Evolutionary conservation across 1,140 invertebrate species (phyloP), one percentile per base, ranked within the genome.

Genomic region (Globodera rostochiensis): DNA sequence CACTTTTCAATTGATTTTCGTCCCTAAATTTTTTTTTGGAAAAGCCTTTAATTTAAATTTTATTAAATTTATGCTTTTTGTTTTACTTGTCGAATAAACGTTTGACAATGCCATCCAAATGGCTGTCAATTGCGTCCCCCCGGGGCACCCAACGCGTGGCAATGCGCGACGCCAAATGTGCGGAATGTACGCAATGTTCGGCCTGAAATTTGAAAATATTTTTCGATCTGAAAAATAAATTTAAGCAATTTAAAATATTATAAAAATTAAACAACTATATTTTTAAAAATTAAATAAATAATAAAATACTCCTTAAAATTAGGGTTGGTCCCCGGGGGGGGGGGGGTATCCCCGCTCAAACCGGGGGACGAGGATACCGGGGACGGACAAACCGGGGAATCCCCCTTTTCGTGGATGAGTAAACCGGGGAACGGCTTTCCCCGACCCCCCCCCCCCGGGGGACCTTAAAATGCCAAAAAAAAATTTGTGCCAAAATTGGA

Each of bases 81-180:
- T 50, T 6, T 47, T 21, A 36, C 80, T 79, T 45, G 53, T 45
- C 21, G 19, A 80, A 21, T 3, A 80, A 21, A 25, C 73, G 71
- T 25, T 19, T 60, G 19, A 82, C 46, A 21, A 82, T 82, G 8
- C 6, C 79, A 4, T 36, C 78, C 11, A 82, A 45, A 53, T 73
- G 50, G 21, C 3, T 46, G 73, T 82, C 81, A 53, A 82, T 47
- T 47, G 36, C 69, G 13, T 50, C 46, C 21, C 36, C 46, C 21
- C 81, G 57, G 21, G 80, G 50, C 47, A 81, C 60, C 79, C 77
- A 82, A 46, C 50, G 15, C 45, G 64, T 21, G 50, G 80, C 75
- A 13, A 49, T 78, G 11, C 66, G 46, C 36, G 80, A 66, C 25
- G n/a, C n/a, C 75, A 46, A 49, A 25, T 57, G 60, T 6, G 75